Evolutionary conservation across 2,113 vertebrate species (phyloP), one percentile per base, ranked within the genome.

Genomic region (Phylloscopus trochiloides): DNA sequence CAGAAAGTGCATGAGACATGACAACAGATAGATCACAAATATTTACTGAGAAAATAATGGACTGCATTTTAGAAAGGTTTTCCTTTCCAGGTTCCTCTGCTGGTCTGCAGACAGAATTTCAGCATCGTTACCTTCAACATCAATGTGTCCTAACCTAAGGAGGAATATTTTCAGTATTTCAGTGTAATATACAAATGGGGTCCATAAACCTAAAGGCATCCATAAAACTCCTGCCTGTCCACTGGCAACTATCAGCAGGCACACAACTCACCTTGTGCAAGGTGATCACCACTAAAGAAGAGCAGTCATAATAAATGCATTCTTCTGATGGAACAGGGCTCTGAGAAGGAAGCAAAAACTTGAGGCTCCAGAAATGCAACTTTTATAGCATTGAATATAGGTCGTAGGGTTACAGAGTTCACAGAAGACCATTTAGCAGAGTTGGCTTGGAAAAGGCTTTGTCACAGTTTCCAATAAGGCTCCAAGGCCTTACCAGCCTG

Each of bases 201-300:
- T 34, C 22, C 38, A 26, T 6, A 22, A 89, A 67, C 13, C 7
- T 21, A 25, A n/a, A 74, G 5, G 26, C 29, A 66, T 29, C 13
- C 59, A 40, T n/a, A 25, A 52, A 59, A 52, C 5, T 74, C 52
- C 19, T 81, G 28, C 28, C 52, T 25, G 19, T 74, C 19, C 24
- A 20, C 18, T 31, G 36, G 21, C 22, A 31, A 9, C 24, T 34
- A 54, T 31, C n/a, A 77, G 29, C 47, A 54, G 43, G 21, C 7
- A 0, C 19, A 15, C 0, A 1, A 31, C 5, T 20, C 15, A 47
- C 4, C 6, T 21, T 3, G 12, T 13, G 12, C 1, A 0, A 28
- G 17, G 29, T 42, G 28, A 73, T 15, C 21, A 24, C 25, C 50
- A n/a, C 12, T 22, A 62, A 77, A 61, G 22, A 21, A 75, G n/a